Evolutionary conservation across 2,113 vertebrate species (phyloP).

Genomic region (Gnathonemus longibarbis): DNA sequence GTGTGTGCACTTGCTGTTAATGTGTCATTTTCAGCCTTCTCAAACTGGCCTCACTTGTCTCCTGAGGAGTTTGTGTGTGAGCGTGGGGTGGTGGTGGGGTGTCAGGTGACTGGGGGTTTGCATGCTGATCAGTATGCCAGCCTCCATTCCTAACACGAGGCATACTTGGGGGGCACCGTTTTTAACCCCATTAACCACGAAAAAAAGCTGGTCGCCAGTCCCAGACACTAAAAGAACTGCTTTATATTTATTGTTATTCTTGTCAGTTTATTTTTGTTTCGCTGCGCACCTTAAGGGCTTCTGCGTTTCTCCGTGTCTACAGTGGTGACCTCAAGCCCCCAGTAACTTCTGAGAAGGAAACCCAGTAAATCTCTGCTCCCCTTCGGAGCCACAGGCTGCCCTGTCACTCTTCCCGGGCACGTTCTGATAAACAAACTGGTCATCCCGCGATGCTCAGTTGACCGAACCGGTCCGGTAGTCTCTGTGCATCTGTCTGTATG

Average conservation of each 20-base stretch:
- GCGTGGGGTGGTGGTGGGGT: neutral
- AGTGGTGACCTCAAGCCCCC: neutral
- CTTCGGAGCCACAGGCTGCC: neutral
- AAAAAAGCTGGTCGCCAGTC: neutral
- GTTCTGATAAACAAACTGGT: neutral
- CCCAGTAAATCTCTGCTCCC: neutral
- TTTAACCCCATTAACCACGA: neutral
- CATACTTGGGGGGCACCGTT: neutral
- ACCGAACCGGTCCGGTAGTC: neutral
- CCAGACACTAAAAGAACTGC: neutral
- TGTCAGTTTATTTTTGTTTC: neutral
- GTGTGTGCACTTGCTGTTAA: neutral
- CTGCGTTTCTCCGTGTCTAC: neutral
- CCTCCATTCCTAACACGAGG: neutral
- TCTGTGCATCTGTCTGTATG: neutral
- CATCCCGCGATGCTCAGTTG: neutral
- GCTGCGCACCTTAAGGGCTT: neutral
- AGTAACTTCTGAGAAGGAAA: neutral
- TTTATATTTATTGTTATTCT: neutral
- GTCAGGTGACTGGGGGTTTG: neutral
- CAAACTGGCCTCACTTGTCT: neutral
- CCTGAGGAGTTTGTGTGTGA: neutral
- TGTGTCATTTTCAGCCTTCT: neutral
- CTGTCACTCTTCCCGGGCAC: neutral
- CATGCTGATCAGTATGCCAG: neutral